Conservation (phyloP, 2,888 invertebrate genomes). For the Cryptocephalus primarius region DNA sequence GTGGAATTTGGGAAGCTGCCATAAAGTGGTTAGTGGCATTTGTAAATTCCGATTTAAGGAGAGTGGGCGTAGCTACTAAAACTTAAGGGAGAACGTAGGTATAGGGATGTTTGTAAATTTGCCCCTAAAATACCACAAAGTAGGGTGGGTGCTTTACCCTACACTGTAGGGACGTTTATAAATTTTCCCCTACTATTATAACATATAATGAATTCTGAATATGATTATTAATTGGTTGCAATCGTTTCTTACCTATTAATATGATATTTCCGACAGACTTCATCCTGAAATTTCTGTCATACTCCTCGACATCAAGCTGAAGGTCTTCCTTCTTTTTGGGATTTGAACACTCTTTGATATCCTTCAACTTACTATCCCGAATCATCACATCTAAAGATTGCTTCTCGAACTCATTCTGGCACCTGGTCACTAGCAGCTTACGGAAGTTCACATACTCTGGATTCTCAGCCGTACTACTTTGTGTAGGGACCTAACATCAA, state of each 20-base stretch:
- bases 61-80: too few relatives aligned
- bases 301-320: conserved; percentile 57
- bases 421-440: conserved; percentile 68
- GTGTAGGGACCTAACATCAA: conserved; percentile 4
- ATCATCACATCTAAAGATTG: conserved; percentile 60
- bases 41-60: too few relatives aligned
- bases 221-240: background rate
- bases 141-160: too few relatives aligned
- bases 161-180: too few relatives aligned
- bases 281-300: conserved; percentile 65
- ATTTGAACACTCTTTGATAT: conserved; percentile 46
- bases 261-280: conserved; percentile 85
- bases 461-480: conserved; percentile 14
- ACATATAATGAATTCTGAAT: too few relatives aligned
- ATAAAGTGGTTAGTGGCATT: too few relatives aligned
- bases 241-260: conserved; percentile 41
- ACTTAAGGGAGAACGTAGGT: too few relatives aligned
- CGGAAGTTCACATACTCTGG: conserved; percentile 52
- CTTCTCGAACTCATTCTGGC: conserved; percentile 83
- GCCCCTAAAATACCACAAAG: too few relatives aligned
- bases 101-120: too few relatives aligned
- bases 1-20: too few relatives aligned
- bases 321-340: conserved; percentile 64
- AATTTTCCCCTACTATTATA: too few relatives aligned
- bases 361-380: conserved; percentile 41